These are phyloP conservation scores for Nyctalus aviator DNA, from an alignment of 2,797 vertebrate genomes.

Conservation along the genomic window DNA sequence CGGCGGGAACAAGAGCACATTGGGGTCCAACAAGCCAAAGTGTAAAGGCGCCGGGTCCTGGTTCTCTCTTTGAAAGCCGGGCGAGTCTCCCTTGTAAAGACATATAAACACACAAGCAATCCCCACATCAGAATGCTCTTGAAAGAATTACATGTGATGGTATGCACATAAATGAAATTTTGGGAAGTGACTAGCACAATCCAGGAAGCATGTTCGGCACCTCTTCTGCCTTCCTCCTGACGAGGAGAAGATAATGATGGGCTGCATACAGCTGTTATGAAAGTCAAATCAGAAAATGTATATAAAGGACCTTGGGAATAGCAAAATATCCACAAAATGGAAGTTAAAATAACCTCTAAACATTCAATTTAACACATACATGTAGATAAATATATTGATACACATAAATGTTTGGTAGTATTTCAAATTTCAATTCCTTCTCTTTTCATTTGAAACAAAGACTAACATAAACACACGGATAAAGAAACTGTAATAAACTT, in stretches of 20 bases:
- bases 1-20: background rate
- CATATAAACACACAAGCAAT: background rate
- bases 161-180: background rate
- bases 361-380: background rate
- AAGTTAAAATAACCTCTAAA: conserved; percentile 21
- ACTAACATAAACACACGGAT: background rate
- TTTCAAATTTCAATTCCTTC: conserved; percentile 25
- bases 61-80: background rate
- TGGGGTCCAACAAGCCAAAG: background rate
- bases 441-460: background rate
- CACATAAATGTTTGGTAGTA: background rate
- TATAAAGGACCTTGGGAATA: background rate
- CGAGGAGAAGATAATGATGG: background rate
- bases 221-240: background rate
- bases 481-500: background rate
- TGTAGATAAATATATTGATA: background rate
- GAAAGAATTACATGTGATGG: background rate
- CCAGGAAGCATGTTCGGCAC: background rate
- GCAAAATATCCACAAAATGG: background rate
- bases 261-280: background rate
- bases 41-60: background rate
- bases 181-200: background rate
- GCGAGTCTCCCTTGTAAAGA: background rate
- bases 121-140: background rate
- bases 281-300: background rate